Evolutionary conservation across 2,113 vertebrate species (phyloP).

Genomic region (Columba janthina): DNA sequence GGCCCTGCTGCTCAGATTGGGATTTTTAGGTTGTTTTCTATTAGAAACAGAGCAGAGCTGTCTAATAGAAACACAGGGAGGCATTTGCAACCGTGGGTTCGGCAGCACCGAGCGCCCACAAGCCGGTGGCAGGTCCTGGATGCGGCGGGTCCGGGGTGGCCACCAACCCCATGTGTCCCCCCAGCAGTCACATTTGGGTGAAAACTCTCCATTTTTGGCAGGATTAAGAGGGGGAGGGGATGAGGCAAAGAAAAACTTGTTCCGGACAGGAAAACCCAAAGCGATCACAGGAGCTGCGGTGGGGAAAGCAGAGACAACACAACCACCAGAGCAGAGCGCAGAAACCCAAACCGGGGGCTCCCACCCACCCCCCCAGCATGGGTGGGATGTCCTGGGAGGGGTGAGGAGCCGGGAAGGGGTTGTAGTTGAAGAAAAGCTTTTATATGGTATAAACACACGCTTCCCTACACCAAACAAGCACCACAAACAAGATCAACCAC

Average conservation of each 20-base stretch:
- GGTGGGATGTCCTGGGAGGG: accelerated
- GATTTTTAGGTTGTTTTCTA: not conserved
- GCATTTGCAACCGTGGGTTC: accelerated
- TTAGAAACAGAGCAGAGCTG: not conserved
- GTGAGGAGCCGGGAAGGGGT: not conserved
- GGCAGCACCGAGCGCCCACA: not conserved
- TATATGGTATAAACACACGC: not conserved
- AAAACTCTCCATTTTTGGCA: not conserved
- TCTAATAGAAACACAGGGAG: not conserved
- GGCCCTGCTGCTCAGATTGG: not conserved
- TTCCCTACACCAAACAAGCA: not conserved
- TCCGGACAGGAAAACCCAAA: constrained; percentile 54
- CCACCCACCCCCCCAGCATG: not conserved
- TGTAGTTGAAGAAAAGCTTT: not conserved
- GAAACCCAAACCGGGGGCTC: not conserved
- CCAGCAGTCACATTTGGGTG: not conserved
- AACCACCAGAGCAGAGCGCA: not conserved
- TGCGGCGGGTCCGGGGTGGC: accelerated
- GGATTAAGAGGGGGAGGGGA: constrained; percentile 55
- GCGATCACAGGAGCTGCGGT: not conserved
- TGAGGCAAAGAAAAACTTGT: constrained; percentile 51
- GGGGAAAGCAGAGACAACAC: not conserved
- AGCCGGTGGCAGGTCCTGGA: not conserved
- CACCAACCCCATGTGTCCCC: accelerated
- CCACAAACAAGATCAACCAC: not conserved